These are phyloP conservation scores for Sarcophaga peregrina DNA, from an alignment of 1,140 invertebrate genomes.

Conservation along the genomic window DNA sequence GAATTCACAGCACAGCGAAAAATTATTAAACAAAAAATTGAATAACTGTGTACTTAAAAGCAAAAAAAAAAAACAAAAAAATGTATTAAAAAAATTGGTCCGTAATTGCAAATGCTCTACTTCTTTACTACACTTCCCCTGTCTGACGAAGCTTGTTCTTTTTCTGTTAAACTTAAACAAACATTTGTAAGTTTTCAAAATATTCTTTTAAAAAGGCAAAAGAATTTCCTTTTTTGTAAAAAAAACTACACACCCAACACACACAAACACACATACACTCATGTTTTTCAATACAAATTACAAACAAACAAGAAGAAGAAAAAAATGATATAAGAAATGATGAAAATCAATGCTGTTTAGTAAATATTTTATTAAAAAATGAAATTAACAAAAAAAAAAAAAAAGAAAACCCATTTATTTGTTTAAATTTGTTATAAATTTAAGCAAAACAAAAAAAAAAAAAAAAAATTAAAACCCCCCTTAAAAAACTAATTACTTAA, in stretches of 20 bases:
- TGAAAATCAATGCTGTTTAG: slow-evolving; percentile 40
- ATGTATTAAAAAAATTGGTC: slow-evolving; percentile 39
- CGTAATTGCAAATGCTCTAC: background rate
- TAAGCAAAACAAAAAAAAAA: slow-evolving; percentile 48
- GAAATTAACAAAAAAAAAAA: slow-evolving; percentile 37
- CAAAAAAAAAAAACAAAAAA: slow-evolving; percentile 46
- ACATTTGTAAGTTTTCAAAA: background rate
- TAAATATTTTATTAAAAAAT: slow-evolving; percentile 46
- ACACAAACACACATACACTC: background rate
- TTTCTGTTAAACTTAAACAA: background rate
- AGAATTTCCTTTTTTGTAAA: background rate
- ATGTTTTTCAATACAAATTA: background rate
- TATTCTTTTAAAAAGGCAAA: background rate
- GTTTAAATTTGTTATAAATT: slow-evolving; percentile 55
- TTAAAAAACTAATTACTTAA: slow-evolving; percentile 42
- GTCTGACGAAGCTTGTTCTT: background rate
- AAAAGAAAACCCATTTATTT: slow-evolving; percentile 36
- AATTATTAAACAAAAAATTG: slow-evolving; percentile 16
- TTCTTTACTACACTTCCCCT: background rate
- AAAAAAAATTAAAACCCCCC: slow-evolving; percentile 43
- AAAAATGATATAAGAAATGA: background rate
- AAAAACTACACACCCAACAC: no score
- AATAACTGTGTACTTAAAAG: slow-evolving; percentile 46
- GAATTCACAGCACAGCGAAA: slow-evolving; percentile 62
- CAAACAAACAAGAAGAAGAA: background rate